Conservation (phyloP, 2,113 vertebrate genomes). For the Psittacara wagleri region DNA sequence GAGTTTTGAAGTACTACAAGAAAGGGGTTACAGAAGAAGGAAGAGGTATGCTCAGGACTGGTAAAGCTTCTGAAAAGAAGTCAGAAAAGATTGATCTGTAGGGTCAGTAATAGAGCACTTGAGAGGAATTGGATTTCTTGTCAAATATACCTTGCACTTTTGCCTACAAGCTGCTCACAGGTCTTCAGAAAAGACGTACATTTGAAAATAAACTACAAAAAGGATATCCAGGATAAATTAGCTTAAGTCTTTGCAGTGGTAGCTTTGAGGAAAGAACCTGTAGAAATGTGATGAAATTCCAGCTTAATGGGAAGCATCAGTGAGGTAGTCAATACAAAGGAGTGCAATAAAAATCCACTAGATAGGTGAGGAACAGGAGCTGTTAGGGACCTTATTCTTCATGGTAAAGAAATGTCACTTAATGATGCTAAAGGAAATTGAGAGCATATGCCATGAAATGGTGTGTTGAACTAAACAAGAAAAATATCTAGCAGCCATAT, state of each 20-base stretch:
- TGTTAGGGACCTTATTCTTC: background rate
- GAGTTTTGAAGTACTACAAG: background rate
- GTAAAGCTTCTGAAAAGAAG: background rate
- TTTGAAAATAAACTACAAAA: background rate
- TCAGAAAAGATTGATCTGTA: background rate
- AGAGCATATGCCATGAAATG: background rate
- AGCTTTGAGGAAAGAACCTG: background rate
- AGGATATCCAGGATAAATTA: background rate
- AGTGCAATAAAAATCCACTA: background rate
- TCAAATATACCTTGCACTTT: background rate
- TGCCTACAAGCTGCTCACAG: background rate
- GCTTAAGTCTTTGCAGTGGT: background rate
- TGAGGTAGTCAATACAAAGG: background rate
- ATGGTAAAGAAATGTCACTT: background rate
- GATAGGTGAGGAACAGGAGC: background rate
- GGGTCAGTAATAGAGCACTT: background rate
- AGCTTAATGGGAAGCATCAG: background rate
- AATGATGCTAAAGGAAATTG: background rate
- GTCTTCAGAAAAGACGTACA: background rate
- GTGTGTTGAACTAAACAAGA: background rate
- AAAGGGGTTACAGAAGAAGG: background rate
- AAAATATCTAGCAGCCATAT: background rate
- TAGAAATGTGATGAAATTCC: background rate
- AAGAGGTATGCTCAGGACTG: background rate
- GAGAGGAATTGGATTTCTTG: background rate